Conservation (phyloP, 2,888 invertebrate genomes). For the Zonitis immaculata region DNA sequence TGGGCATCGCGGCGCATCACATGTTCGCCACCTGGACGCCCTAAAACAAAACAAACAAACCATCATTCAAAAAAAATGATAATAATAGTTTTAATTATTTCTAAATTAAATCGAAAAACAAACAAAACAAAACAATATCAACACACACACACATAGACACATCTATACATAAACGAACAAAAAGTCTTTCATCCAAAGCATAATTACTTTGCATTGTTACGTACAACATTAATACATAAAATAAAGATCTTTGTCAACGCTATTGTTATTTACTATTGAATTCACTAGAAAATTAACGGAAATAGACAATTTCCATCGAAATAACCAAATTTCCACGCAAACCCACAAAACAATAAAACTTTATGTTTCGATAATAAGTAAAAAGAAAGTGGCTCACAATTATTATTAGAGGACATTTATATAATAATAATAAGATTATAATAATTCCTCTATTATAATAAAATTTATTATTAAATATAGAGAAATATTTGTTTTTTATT, state of each 20-base stretch:
- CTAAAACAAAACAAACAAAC: slow-evolving; percentile 38
- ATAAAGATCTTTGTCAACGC: slow-evolving; percentile 1
- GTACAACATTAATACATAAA: neutral
- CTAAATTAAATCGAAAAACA: neutral
- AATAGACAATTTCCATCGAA: neutral
- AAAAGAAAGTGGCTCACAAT: neutral
- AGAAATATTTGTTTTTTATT: no score
- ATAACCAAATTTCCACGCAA: neutral
- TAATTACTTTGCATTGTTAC: neutral
- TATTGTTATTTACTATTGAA: slow-evolving; percentile 1
- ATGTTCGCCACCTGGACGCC: slow-evolving; percentile 50
- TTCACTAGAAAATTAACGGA: slow-evolving; percentile 1
- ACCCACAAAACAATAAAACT: neutral
- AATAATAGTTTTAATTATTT: no score
- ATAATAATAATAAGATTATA: no score
- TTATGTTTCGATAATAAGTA: neutral
- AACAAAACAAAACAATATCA: neutral
- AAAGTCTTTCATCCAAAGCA: neutral
- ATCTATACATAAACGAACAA: neutral
- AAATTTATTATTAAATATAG: no score
- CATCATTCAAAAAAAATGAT: no score
- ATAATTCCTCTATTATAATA: no score
- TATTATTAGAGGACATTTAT: neutral
- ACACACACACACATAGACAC: neutral
- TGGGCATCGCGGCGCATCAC: slow-evolving; percentile 53